Base-by-base conservation (phyloP, 2,888 invertebrate genomes). In the Neelides folsomi region DNA sequence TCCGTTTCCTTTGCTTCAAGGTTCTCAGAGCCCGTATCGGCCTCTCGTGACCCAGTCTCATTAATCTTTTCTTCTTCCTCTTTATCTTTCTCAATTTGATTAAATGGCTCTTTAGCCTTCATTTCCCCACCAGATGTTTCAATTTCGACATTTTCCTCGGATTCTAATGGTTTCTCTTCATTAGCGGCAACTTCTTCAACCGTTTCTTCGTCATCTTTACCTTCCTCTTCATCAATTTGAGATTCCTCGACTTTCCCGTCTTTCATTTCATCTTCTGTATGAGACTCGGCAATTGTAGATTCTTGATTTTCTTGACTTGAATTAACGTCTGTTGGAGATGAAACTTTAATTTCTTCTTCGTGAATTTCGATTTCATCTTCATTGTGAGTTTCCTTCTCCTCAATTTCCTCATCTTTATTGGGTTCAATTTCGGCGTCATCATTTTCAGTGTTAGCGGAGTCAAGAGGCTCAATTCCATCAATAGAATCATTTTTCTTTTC, bases 271-370 rank as follows among this genome's bases (percentile, higher is more conserved):
- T 16, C 15, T 39, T 36, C 16, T 12, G 6, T 12, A 38, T 10
- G 38, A 12, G 18, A 20, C 19, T 39, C 44, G 16, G 16, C 44
- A 9, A 44, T 34, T 3, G 27, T 5, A 27, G 27, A 16, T 34
- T 42, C 60, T 40, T 64, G 62, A 43, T 66, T 61, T 16, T 66
- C 58, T 61, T 65, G 51, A 65, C 64, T 52, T 67, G 68, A 12
- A 65, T 66, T n/a, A n/a, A 65, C 58, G 41, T 59, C 63, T 20
- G 51, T 50, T 35, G 39, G 40, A 12, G 39, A 20, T 37, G 49
- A 15, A 18, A 56, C 59, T 16, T 56, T 51, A 19, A 18, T 47
- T 46, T 62, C 55, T 38, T 53, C 53, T 37, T 49, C 50, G 19
- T 54, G 47, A 36, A 52, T 20, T 18, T 47, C 49, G 18, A 50